A percentile compares a stretch with the other conserved stretches of the same genome.
phyloP scores from a whole-genome alignment of 2,113 vertebrate species.

The Anguilla rostrata region DNA sequence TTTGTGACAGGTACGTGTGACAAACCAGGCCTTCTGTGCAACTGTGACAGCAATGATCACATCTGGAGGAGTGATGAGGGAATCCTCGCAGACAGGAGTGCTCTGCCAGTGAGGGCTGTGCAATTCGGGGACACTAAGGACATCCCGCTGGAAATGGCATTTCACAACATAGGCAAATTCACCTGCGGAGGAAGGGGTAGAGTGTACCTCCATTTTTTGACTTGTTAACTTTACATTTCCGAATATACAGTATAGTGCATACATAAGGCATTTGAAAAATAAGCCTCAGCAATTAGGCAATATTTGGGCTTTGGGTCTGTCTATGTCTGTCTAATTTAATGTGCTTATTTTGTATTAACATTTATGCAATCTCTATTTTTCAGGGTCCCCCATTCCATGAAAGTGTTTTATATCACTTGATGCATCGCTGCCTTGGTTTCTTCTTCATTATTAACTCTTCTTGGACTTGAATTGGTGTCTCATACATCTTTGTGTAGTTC shows the following conservation, averaged over 20 bases:
- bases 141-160: conserved; percentile 45
- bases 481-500: too few species aligned
- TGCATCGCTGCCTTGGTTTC: not conserved
- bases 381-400: not conserved
- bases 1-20: conserved; percentile 29
- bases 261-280: not conserved
- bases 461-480: too few species aligned
- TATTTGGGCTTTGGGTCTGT: not conserved
- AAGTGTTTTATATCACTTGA: not conserved
- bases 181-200: conserved; percentile 37
- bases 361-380: not conserved
- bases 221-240: not conserved
- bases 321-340: not conserved
- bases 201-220: not conserved
- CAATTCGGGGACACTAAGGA: conserved; percentile 41
- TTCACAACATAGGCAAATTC: conserved; percentile 44
- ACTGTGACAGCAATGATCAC: conserved; percentile 45
- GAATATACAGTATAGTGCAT: too few species aligned
- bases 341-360: not conserved
- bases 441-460: not conserved
- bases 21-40: conserved; percentile 31
- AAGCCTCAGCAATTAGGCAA: not conserved
- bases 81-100: conserved; percentile 23
- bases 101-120: conserved; percentile 37
- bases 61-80: conserved; percentile 45